Base-by-base conservation (phyloP, 2,113 vertebrate species). In the Onychorhynchus coronatus region DNA sequence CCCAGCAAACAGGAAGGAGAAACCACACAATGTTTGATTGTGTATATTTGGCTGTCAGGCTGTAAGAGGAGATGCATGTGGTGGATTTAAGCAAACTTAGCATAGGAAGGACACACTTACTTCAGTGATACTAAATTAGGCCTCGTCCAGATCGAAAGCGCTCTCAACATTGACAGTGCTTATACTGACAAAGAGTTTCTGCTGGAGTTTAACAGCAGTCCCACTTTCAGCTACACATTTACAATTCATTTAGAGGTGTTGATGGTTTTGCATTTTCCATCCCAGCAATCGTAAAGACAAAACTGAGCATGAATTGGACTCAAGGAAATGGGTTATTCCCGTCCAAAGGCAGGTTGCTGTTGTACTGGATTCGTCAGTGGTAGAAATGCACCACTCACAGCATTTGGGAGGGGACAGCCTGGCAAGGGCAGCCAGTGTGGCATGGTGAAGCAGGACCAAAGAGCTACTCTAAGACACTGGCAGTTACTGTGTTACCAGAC, bases 301-400 rank as follows among this genome's bases (percentile, higher is more conserved):
- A 72, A 25, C 59, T 35, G 8, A 67, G 21, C 41, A 28, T 14
- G 24, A 63, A 28, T 47, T 9, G 19, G 70, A 49, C 21, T 42
- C 25, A 46, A 73, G 39, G 44, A 44, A 92, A 28, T 9, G 6
- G 12, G 20, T 68, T 42, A 53, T 37, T 39, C 20, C 30, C 46
- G 10, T 25, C 28, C 22, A 37, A 82, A 71, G 6, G 50, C 27
- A 44, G 30, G 41, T 27, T 59, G 72, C 19, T 59, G 52, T 41
- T 41, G n/a, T 21, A 44, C 24, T 16, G 27, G 9, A 2, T 56
- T 85, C 33, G 56, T 52, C 30, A 50, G 59, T 6, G 8, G 41
- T 15, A 37, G n/a, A 53, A 50, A 11, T 8, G 12, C 1, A 12
- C 23, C 6, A 3, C 8, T 3, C 2, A 1, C 24, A 25, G 18